phyloP scores from a whole-genome alignment of 2,113 vertebrate genomes.

The Pionites leucogaster region DNA sequence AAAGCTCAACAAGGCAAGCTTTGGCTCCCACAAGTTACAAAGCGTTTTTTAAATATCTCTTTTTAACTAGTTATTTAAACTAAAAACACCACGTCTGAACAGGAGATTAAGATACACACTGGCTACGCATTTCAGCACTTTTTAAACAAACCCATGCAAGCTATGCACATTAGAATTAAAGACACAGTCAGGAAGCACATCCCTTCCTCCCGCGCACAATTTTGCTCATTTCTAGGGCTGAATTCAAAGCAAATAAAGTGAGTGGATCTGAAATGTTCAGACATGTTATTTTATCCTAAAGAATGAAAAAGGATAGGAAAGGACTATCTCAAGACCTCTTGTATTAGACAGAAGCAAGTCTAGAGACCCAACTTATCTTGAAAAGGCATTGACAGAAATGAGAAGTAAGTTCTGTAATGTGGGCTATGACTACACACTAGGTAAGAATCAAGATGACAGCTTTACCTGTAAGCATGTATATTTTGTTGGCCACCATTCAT shows the following conservation, averaged over 20 bases:
- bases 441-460: neutral
- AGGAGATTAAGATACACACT: neutral
- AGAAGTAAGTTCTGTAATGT: neutral
- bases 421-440: fast-evolving
- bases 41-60: neutral
- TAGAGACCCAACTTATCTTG: neutral
- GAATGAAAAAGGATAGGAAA: neutral
- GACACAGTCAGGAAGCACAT: neutral
- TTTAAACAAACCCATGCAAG: neutral
- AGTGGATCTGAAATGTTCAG: neutral
- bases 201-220: neutral
- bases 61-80: slow-evolving; percentile 20
- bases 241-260: neutral
- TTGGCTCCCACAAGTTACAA: slow-evolving; percentile 2
- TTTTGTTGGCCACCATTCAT: neutral
- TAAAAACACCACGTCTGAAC: neutral
- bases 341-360: neutral
- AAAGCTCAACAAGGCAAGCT: neutral
- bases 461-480: neutral
- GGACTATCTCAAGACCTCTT: neutral
- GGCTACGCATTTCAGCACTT: neutral
- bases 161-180: neutral
- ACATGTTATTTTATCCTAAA: neutral
- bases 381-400: neutral
- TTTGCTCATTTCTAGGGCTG: neutral